A percentile compares a stretch with the other conserved stretches of the same genome.
phyloP scores from a whole-genome alignment of 2,888 invertebrate genomes.

The Polymixis lichenea region DNA sequence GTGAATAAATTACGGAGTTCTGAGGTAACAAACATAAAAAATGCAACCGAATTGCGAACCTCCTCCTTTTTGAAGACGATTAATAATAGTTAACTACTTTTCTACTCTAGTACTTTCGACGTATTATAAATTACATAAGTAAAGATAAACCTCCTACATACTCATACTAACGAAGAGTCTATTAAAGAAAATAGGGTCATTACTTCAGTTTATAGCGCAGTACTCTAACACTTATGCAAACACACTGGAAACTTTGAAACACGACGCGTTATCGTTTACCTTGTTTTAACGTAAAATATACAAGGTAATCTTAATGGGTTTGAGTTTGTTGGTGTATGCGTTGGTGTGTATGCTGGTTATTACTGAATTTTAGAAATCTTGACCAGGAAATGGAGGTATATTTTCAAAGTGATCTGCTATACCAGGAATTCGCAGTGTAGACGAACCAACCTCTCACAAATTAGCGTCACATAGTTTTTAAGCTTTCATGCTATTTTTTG shows the following conservation, averaged over 20 bases:
- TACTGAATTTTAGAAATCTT: not conserved
- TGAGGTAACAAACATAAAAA: too few species aligned
- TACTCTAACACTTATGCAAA: slow-evolving; percentile 30
- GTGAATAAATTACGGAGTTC: too few species aligned
- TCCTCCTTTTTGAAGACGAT: too few species aligned
- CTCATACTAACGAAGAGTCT: slow-evolving; percentile 51
- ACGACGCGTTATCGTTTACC: slow-evolving; percentile 20
- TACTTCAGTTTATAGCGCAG: slow-evolving; percentile 32
- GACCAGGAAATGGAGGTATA: not conserved
- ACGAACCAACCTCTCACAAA: too few species aligned
- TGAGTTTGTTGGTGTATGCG: not conserved
- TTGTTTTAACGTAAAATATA: slow-evolving; percentile 37
- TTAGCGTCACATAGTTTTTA: too few species aligned
- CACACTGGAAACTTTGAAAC: slow-evolving; percentile 50
- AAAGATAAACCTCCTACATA: slow-evolving; percentile 34
- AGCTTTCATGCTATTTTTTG: too few species aligned
- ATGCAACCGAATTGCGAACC: too few species aligned
- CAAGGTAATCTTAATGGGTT: slow-evolving; percentile 41
- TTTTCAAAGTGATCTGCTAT: not conserved
- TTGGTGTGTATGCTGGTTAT: not conserved
- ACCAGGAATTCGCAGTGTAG: too few species aligned
- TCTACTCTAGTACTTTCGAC: not conserved
- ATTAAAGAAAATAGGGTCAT: slow-evolving; percentile 48
- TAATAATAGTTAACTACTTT: not conserved
- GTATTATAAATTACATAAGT: slow-evolving; percentile 20